Evolutionary conservation across 2,113 vertebrate species (phyloP), one percentile per base, ranked within the genome.

Genomic region (Agapornis roseicollis): DNA sequence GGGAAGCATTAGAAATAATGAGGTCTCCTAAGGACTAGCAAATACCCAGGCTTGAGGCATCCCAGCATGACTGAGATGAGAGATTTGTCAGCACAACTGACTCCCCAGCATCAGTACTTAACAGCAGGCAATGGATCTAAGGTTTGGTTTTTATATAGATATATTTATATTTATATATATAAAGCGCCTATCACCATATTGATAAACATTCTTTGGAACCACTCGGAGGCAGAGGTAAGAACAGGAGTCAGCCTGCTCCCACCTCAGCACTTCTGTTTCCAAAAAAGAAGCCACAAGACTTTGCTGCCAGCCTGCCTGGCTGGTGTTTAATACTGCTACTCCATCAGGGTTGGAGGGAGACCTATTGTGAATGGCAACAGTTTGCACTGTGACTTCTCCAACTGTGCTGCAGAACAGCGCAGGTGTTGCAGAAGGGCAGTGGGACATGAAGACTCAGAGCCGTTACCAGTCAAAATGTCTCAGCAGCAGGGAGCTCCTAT

Each of bases 121-220:
- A 88, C 90, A 94, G 78, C 80, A 95, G 96, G 90, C 95, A 95
- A 89, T 50, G 72, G 71, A 91, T 47, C 85, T 61, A 95, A 95
- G 91, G 93, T 95, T 90, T 94, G 39, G 4, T 85, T 85, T 91
- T 33, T 79, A 46, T 64, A 91, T 76, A 95, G 47, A 93, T 84
- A 94, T 86, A 69, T 71, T 47, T 82, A 70, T 84, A 82, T 88
- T 77, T 95, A 80, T 95, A 89, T 80, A 78, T 88, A 91, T 90
- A 94, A 90, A 93, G 80, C 53, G 22, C 80, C 88, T 88, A 35
- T 92, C 83, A 80, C 88, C 69, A 50, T 66, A 90, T 58, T n/a
- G 41, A 88, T 88, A 86, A 94, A 92, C 86, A 86, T 92, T 95
- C 94, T 95, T 93, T 95, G 88, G 95, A 95, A 86, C 80, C 84